These are phyloP conservation scores for Lepilemur ruficaudatus DNA, from an alignment of 2,797 vertebrate species.

Conservation along the genomic window DNA sequence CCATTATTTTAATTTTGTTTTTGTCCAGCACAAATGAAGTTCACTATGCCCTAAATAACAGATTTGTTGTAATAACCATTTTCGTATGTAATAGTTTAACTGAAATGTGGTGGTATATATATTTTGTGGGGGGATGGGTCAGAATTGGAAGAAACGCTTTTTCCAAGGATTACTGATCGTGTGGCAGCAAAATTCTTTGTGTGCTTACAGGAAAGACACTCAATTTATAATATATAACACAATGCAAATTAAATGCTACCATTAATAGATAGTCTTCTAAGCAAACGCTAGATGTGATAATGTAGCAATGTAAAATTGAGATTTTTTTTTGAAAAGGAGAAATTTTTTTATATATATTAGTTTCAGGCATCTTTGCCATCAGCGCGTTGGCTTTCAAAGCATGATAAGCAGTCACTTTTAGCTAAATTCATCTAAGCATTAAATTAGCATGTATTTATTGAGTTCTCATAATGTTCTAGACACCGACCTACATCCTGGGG, in stretches of 20 bases:
- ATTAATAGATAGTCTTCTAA: neutral
- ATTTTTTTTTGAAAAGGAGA: neutral
- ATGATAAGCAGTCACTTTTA: neutral
- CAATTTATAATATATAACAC: neutral
- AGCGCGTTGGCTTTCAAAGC: neutral
- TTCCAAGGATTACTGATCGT: neutral
- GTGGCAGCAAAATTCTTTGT: neutral
- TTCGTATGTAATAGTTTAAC: neutral
- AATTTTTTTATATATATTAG: neutral
- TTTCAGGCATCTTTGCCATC: neutral
- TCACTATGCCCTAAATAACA: neutral
- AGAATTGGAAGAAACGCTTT: neutral
- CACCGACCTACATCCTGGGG: neutral
- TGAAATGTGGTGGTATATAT: neutral
- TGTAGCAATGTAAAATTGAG: neutral
- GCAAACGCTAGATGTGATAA: neutral
- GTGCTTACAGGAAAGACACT: neutral
- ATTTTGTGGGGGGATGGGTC: neutral
- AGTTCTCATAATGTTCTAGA: neutral
- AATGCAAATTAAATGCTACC: neutral
- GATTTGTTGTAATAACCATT: neutral
- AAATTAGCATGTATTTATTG: neutral
- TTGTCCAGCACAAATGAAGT: neutral
- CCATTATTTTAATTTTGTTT: conserved; percentile 13
- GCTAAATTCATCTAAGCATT: neutral